Evolutionary conservation across 2,888 invertebrate genomes (phyloP), one percentile per base, ranked within the genome.

Genomic region (Campoplex capitator): DNA sequence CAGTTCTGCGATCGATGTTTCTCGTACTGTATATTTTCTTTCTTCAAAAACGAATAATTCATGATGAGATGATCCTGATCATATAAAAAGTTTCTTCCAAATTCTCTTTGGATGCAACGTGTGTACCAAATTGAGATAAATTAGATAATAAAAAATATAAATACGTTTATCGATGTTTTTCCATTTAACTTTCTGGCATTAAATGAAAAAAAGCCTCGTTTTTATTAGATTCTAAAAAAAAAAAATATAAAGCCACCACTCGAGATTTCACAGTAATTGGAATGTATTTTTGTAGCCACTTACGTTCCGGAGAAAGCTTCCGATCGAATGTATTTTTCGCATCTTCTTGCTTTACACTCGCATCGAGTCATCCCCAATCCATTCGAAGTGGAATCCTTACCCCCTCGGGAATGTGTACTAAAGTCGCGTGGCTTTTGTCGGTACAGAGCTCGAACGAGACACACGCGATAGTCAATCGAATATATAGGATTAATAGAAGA

Each of bases 401-500:
- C 38, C 77, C 67, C 54, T 48, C 45, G 58, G 77, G 38, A 32
- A 54, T 67, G 23, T 54, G 54, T 65, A 32, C n/a, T 11, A 51
- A 68, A 67, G 48, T 32, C 16, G n/a, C 45, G 51, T 54, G 67
- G 54, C 38, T 80, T 80, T 79, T 42, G 58, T 65, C 35, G 11
- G 28, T 28, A 45, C 45, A 58, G 18, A 23, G 28, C 23, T 32
- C 42, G 51, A 56, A 54, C 23, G 68, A 78, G 42, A 23, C 28
- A 56, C 65, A 56, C 65, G 48, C 51, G 35, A 48, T 35, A 65
- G 51, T 62, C 73, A 73, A 65, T 71, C 32, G 8, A 13, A 42
- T n/a, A 67, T 75, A 82, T 18, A 23, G 45, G 73, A 65, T 65
- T 81, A 65, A 74, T 81, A 45, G 35, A 65, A 28, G 11, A 23